Evolutionary conservation across 2,888 invertebrate species (phyloP), one percentile per base, ranked within the genome.

Genomic region (Apocheima hispidaria): DNA sequence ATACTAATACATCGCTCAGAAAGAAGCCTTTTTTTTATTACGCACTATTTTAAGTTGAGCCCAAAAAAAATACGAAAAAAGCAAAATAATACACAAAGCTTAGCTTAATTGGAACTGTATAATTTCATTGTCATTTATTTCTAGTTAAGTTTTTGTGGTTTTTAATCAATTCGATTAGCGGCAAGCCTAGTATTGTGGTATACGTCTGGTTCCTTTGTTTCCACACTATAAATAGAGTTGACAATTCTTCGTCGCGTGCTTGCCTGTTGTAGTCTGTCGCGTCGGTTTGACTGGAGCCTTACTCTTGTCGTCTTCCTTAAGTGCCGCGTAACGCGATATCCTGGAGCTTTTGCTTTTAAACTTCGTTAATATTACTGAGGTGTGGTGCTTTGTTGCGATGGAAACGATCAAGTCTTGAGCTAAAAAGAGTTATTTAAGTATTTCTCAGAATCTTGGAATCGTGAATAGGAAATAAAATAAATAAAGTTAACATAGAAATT

Each of bases 291-390:
- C 52, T 68, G 57, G 69, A 56, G 61, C 63, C 58, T 63, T 65
- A 65, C 64, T 66, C 63, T 69, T 68, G 66, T 65, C 67, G 68
- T 67, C 69, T 70, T 70, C 58, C 73, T 70, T 79, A 75, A 80
- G 79, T 78, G 78, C 73, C 65, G 54, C 36, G 70, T 61, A 70
- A 70, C 65, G 62, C 53, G 68, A 68, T 68, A 70, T 56, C 38
- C 51, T 36, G 60, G 63, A 57, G 65, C 65, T 65, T 64, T 70
- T 58, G 63, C 70, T 70, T 70, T 70, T 66, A 70, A 65, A 60
- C 65, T 66, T 68, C 66, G 66, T 68, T 68, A 70, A 70, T 70
- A 70, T 65, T 68, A 65, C 60, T 62, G 60, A 60, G 58, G 67
- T 58, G 60, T 48, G 59, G 55, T 16, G 55, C 59, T 51, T 58